Base-by-base conservation (phyloP, 2,113 vertebrate species). In the Hydropotes inermis region DNA sequence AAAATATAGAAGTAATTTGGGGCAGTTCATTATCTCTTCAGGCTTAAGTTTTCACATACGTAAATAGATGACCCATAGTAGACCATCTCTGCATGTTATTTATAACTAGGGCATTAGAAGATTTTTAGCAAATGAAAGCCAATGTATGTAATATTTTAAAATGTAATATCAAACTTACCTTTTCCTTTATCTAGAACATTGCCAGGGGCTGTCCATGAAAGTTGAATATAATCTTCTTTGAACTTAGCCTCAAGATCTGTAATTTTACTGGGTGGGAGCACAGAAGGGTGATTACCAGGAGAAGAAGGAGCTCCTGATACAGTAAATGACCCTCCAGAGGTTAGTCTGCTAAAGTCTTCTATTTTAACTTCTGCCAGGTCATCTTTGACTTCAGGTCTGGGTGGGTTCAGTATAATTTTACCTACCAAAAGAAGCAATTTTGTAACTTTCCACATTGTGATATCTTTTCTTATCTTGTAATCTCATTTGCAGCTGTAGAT, bases 121-220 rank as follows among this genome's bases (percentile, higher is more conserved):
- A 91, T 47, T 86, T n/a, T 88, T 64, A 85, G 54, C 5, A 96
- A 89, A 88, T 64, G 30, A 95, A 86, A 79, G 13, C 6, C 39
- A 84, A 14, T 92, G 19, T 33, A 90, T 99, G 47, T 43, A 88
- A n/a, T 52, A 23, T 36, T n/a, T 47, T 67, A 83, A 78, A 98
- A 79, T 16, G 4, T 50, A 91, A 39, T 43, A 58, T 86, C 54
- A 64, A 50, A 87, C 98, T 98, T 93, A 99, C 98, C 98, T 98
- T 94, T 98, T 92, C 98, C 99, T 81, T 89, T 93, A 90, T 99
- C 99, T 0, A 98, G 94, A 60, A 98, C 97, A 19, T 98, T 98
- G 47, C 99, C 99, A 94, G 98, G 98, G 94, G 99, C 99, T 58
- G 98, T 99, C 99, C 99, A 99, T 54, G 92, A 98, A 74, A 99